Evolutionary conservation across 2,797 vertebrate species (phyloP).

Genomic region (Peromyscus nudipes): DNA sequence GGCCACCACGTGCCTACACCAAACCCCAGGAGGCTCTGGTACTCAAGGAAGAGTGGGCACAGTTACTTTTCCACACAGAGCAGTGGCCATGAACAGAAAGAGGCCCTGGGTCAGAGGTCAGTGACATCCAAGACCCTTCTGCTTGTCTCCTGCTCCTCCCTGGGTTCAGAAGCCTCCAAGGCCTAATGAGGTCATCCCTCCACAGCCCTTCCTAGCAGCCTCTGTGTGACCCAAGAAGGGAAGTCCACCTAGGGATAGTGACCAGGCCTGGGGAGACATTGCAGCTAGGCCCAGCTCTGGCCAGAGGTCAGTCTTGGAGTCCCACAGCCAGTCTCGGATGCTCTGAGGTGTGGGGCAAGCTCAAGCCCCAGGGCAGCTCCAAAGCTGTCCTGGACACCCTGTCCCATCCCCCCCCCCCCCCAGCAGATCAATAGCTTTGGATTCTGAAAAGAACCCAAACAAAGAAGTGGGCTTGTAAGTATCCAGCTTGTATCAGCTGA

Average conservation of each 20-base stretch:
- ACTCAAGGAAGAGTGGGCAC: rapidly evolving
- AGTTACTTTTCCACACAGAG: not conserved
- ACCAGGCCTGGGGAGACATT: not conserved
- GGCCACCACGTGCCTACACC: rapidly evolving
- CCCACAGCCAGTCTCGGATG: rapidly evolving
- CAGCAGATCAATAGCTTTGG: slow-evolving; percentile 90
- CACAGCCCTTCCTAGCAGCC: not conserved
- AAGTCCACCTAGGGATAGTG: not conserved
- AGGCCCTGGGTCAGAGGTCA: not conserved
- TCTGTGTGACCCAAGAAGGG: rapidly evolving
- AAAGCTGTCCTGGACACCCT: slow-evolving; percentile 59
- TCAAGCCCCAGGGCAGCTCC: not conserved
- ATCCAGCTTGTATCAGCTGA: slow-evolving; percentile 97
- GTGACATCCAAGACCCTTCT: not conserved
- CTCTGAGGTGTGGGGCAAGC: rapidly evolving
- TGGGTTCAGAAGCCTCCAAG: not conserved
- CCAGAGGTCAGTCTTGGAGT: rapidly evolving
- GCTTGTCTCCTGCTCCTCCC: not conserved
- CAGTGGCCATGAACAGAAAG: rapidly evolving
- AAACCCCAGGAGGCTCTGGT: not conserved
- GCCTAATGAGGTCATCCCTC: not conserved
- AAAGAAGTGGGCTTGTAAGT: slow-evolving; percentile 96
- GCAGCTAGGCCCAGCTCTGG: not conserved
- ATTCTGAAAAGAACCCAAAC: slow-evolving; percentile 94
- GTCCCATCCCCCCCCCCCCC: slow-evolving; percentile 78